These are phyloP conservation scores for Tachystola acroxantha DNA, from an alignment of 2,888 invertebrate species.

Conservation along the genomic window DNA sequence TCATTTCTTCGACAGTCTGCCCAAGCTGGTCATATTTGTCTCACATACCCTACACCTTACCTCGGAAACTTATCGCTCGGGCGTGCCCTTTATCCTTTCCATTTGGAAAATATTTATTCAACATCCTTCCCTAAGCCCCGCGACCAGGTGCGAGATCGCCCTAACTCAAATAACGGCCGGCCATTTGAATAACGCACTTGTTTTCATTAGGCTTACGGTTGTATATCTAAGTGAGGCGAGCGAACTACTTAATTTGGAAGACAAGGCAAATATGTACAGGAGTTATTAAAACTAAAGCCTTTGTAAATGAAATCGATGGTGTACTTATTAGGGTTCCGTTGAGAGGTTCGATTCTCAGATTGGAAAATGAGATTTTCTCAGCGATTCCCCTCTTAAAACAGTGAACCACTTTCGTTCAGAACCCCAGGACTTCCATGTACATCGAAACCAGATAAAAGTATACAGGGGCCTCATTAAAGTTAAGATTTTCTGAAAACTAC, in stretches of 20 bases:
- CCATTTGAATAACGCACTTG: slow-evolving; percentile 66
- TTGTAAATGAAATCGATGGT: neutral
- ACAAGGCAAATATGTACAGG: slow-evolving; percentile 4
- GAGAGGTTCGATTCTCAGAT: too few relatives aligned
- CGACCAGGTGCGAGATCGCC: slow-evolving; percentile 65
- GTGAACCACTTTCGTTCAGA: too few relatives aligned
- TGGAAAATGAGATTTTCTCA: too few relatives aligned
- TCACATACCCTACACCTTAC: too few relatives aligned
- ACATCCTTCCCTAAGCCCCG: slow-evolving; percentile 69
- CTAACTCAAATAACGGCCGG: slow-evolving; percentile 66
- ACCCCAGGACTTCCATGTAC: too few relatives aligned
- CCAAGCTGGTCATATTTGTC: too few relatives aligned
- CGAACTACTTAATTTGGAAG: neutral
- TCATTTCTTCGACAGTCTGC: too few relatives aligned
- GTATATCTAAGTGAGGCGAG: slow-evolving; percentile 5
- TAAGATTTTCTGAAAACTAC: too few relatives aligned
- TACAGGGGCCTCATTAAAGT: too few relatives aligned
- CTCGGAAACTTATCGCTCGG: slow-evolving; percentile 54
- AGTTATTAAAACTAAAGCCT: slow-evolving; percentile 2
- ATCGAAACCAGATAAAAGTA: too few relatives aligned
- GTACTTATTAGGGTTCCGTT: too few relatives aligned
- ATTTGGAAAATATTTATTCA: slow-evolving; percentile 73
- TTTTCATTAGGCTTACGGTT: slow-evolving; percentile 51
- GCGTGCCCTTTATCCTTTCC: slow-evolving; percentile 67
- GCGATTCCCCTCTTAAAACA: too few relatives aligned